Base-by-base conservation (phyloP, 2,888 invertebrate genomes). In the Drosophila subquinaria region DNA sequence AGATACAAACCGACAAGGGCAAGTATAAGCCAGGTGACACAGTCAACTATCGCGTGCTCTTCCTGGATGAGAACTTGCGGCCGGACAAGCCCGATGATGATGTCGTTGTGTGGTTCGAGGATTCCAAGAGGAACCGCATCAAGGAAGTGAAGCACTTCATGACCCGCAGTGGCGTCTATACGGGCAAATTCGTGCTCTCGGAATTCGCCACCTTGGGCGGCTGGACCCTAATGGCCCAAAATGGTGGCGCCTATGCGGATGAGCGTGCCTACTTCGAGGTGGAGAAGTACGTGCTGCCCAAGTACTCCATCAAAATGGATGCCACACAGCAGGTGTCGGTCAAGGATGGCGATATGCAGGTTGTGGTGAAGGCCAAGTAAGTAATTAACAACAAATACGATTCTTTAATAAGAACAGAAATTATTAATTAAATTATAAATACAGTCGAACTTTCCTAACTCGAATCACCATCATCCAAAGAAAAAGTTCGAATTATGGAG, bases 1-100 rank as follows among this genome's bases (percentile, higher is more conserved):
- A 97, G 90, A 95, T 98, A 61, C 98, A 98, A 92, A 98, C 98
- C 0, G 98, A 98, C 92, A 97, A 97, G 93, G 95, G 97, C 15
- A 95, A 97, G 75, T 98, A 98, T 92, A 96, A 97, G 91, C 98
- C 98, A 0, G 96, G 96, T 13, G 96, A 96, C 90, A 95, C 95
- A 77, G 95, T 99, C 45, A 94, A 96, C 92, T 98, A 98, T 92
- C 88, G 92, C 17, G 78, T 91, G 3, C 72, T 92, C 42, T 90
- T 91, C 43, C 93, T 97, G 61, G 96, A 96, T 90, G 95, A 96
- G 2, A 94, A 95, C 79, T 93, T 97, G 69, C 95, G 95, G 79
- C 97, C 97, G 0, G 94, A 94, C 17, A 94, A 94, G 8, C 94
- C 95, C 4, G 94, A 95, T 55, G 94, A 95, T 13, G 92, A 76